phyloP scores from a whole-genome alignment of 2,888 invertebrate genomes.

The Deilephila porcellus region DNA sequence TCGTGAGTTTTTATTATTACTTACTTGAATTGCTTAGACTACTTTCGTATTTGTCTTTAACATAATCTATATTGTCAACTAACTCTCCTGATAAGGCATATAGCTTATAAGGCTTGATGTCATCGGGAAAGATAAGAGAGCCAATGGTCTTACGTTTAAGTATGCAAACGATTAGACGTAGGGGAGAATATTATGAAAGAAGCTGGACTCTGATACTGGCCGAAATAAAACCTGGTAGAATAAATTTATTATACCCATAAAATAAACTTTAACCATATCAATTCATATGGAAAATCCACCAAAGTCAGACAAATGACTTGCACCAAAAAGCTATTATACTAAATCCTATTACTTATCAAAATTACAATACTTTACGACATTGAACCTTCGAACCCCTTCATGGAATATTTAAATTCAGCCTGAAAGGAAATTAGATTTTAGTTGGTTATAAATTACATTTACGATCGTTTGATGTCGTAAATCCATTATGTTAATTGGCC shows the following conservation, averaged over 20 bases:
- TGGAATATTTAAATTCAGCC: slow-evolving; percentile 26
- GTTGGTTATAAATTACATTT: slow-evolving; percentile 31
- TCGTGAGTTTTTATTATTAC: no score
- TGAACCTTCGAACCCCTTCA: slow-evolving; percentile 15
- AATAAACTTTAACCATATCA: neutral
- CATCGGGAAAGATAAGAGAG: no score
- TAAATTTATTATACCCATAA: neutral
- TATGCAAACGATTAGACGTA: no score
- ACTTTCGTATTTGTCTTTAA: no score
- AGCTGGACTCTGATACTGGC: no score
- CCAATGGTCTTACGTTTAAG: no score
- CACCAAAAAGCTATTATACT: slow-evolving; percentile 22
- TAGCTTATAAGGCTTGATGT: no score
- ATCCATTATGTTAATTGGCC: slow-evolving; percentile 26
- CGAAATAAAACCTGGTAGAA: neutral
- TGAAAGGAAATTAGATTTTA: slow-evolving; percentile 32
- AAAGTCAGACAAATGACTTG: slow-evolving; percentile 5
- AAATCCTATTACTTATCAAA: slow-evolving; percentile 30
- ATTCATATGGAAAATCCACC: slow-evolving; percentile 9
- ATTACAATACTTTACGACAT: slow-evolving; percentile 21
- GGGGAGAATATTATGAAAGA: no score
- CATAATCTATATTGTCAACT: no score
- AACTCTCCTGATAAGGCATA: no score
- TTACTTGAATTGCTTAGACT: no score
- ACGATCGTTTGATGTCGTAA: slow-evolving; percentile 27